Evolutionary conservation across 2,797 vertebrate species (phyloP), one percentile per base, ranked within the genome.

Genomic region (Hydrocynus forskahlii): DNA sequence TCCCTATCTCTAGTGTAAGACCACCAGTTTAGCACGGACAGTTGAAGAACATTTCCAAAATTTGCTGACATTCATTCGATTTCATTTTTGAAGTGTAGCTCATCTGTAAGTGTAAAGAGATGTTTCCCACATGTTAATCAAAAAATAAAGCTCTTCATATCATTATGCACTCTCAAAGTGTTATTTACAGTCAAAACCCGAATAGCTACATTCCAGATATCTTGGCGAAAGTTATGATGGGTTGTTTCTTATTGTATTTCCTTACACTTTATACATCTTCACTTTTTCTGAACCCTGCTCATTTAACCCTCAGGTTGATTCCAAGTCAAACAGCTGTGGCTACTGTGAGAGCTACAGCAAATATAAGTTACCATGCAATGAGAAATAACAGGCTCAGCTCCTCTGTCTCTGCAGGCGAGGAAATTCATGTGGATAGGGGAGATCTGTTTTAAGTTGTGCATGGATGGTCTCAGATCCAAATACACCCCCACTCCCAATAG

Each of bases 401-500:
- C 75, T 68, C 69, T 45, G 12, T 66, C 59, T 81, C 69, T n/a
- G 19, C 52, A 83, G 60, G 75, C 55, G 16, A 70, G 79, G 77
- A 84, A 75, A 70, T 79, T 70, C 80, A 55, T 76, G 70, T 83
- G 81, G 83, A 78, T 69, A 76, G 55, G 77, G 70, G 70, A 83
- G 66, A 79, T 82, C 71, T 71, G 80, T 55, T 88, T 83, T 55
- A 82, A 67, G 78, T 75, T 69, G 64, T 73, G 74, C 67, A 78
- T 83, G 81, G 75, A 83, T 40, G 40, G 69, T 69, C 79, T 82
- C 76, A 73, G 66, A 78, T 87, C 78, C 67, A 76, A 82, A 68
- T 85, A 84, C 81, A 78, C 70, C 74, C 79, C 80, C 82, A 74
- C 48, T 84, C 76, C 81, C 86, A 79, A 79, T 75, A 73, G 80